A percentile compares a stretch with the other conserved stretches of the same genome.
These are phyloP conservation scores for Papilio dardanus DNA, from an alignment of 1,140 invertebrate species.

Conservation along the genomic window DNA sequence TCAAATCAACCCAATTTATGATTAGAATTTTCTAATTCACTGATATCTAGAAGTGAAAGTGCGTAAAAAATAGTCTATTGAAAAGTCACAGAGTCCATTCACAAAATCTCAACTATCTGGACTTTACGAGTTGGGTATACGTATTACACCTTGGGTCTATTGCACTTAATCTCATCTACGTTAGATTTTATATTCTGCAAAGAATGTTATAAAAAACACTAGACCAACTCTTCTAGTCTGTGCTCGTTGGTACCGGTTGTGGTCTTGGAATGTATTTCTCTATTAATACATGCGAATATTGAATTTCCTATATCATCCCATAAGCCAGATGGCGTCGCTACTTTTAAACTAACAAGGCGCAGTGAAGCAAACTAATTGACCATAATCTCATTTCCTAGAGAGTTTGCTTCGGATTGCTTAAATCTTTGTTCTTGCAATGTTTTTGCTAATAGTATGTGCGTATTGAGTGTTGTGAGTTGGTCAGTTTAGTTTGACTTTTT, in stretches of 20 bases:
- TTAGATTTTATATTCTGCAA: neutral
- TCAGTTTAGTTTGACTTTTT: neutral
- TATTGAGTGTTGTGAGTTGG: neutral
- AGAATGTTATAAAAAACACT: neutral
- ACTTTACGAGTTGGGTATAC: too few species aligned
- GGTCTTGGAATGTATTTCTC: slow-evolving; percentile 27
- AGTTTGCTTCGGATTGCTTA: neutral
- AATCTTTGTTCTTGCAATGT: neutral
- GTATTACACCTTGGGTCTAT: too few species aligned
- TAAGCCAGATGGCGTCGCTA: neutral
- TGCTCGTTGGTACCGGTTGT: slow-evolving; percentile 26
- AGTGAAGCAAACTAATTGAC: neutral
- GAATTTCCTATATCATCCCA: slow-evolving; percentile 10
- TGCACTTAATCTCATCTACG: too few species aligned
- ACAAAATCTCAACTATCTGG: too few species aligned
- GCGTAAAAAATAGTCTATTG: neutral
- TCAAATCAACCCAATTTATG: neutral
- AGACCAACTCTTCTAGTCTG: slow-evolving; percentile 25
- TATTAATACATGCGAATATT: slow-evolving; percentile 27
- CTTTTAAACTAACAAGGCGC: neutral
- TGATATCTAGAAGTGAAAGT: neutral
- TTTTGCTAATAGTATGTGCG: neutral
- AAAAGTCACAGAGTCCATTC: too few species aligned
- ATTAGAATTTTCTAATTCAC: neutral
- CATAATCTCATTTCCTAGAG: neutral